These are phyloP conservation scores for Polymixis flavicincta DNA, from an alignment of 2,888 invertebrate genomes.

Conservation along the genomic window DNA sequence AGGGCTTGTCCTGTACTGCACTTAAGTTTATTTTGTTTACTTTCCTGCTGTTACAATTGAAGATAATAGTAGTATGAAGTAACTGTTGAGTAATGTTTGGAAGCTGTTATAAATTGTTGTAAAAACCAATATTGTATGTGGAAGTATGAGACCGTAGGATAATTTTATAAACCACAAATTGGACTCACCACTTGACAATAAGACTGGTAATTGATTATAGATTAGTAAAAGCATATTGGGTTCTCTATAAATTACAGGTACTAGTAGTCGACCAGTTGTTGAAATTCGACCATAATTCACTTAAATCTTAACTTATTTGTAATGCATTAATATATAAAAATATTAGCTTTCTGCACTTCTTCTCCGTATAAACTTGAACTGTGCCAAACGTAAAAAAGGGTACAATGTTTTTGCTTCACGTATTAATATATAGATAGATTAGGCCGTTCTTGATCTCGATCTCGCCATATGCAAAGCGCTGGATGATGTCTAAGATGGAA, in stretches of 20 bases:
- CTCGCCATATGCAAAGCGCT: neutral
- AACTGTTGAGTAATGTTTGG: neutral
- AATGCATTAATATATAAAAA: too few species aligned
- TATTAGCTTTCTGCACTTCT: too few species aligned
- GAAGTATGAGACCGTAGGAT: neutral
- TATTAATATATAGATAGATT: neutral
- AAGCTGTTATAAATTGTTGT: neutral
- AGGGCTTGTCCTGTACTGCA: constrained; percentile 50
- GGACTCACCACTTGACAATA: neutral
- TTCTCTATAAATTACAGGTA: too few species aligned
- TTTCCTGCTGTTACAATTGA: constrained; percentile 28
- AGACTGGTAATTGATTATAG: neutral
- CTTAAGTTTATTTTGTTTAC: constrained; percentile 8
- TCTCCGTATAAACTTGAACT: too few species aligned
- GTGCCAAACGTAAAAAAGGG: too few species aligned
- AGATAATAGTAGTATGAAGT: neutral
- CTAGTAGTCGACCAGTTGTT: neutral
- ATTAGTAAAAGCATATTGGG: too few species aligned
- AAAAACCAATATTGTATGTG: neutral
- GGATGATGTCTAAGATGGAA: neutral
- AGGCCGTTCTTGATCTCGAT: neutral
- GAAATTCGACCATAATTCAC: too few species aligned
- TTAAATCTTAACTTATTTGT: too few species aligned
- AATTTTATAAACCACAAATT: neutral
- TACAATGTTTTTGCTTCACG: too few species aligned